Evolutionary conservation across 2,888 invertebrate genomes (phyloP), one percentile per base, ranked within the genome.

Genomic region (Sarcophaga rosellei): DNA sequence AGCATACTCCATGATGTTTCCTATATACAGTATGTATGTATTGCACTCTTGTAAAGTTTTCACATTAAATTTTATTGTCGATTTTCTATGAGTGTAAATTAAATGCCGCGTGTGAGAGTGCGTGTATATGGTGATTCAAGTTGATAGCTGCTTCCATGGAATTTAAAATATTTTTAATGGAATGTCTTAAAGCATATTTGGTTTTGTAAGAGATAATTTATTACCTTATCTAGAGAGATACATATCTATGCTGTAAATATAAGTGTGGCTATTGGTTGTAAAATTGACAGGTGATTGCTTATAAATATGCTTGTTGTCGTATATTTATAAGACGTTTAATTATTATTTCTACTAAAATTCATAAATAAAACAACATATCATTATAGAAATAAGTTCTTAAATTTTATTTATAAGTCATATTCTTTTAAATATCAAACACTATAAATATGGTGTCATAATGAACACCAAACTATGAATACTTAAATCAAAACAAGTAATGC

Each of bases 131-230:
- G 62, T 12, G 83, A 77, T 78, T 81, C 53, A 84, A 86, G 70
- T 84, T 84, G 78, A 78, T 86, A 65, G 75, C 66, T 81, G 70
- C 66, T 68, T 75, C 75, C 68, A 62, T 47, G 68, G 66, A 70
- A 78, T 84, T 83, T 83, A 35, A 78, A 78, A 75, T 53, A 86
- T 73, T 78, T 75, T 82, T 73, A 80, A 81, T 81, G 74, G 81
- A 81, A 81, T 84, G 69, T 75, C 65, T 53, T 0, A 6, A 81
- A 70, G 23, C 53, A 53, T 74, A 47, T 61, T 78, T 69, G 10
- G 0, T 76, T 47, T 25, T 79, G 57, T 76, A 57, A 61, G 62
- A 11, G 4, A 68, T 68, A 82, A 86, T 83, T 86, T 86, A 82
- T 85, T 75, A 12, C 70, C 21, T 15, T 79, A 23, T 63, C 45